Evolutionary conservation across 2,797 vertebrate genomes (phyloP), one percentile per base, ranked within the genome.

Genomic region (Kryptopterus vitreolus): DNA sequence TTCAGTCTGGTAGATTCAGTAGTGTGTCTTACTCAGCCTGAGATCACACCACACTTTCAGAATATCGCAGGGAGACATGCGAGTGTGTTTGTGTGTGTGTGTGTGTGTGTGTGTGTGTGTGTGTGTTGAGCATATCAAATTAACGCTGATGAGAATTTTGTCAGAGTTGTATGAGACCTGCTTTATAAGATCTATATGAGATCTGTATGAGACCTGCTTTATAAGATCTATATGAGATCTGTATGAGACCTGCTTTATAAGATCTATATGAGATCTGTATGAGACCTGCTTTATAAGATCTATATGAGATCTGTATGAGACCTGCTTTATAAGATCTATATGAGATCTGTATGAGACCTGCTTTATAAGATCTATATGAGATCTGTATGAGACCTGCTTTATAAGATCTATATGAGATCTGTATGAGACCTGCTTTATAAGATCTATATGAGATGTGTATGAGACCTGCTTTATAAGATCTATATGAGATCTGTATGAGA

Each of bases 11-110:
- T 70, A 77, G 79, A 38, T 87, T 82, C 78, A 57, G 78, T 74
- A 77, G 61, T 26, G 22, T 46, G 12, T 71, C n/a, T 83, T 77
- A 84, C 26, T 85, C 83, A 82, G 59, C 69, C 33, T 82, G 76
- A 86, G 74, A 86, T 87, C 43, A 83, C 78, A 80, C 76, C 55
- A 62, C n/a, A 58, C 77, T 82, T 77, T 79, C 82, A 76, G 66
- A 81, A 76, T 46, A 73, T 63, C 58, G 24, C 48, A 77, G 57
- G 48, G 11, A 16, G 43, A n/a, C 31, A 18, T 24, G 31, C 3
- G 11, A 29, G n/a, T 69, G 9, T 22, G 46, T 69, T 43, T 50
- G 65, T 69, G 12, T 26, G 43, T 48, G 66, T 48, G 38, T 68
- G 24, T 50, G 12, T 16, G 13, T 55, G 3, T 55, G 55, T 22